Evolutionary conservation across 2,888 invertebrate genomes (phyloP).

Genomic region (Tillus elongatus): DNA sequence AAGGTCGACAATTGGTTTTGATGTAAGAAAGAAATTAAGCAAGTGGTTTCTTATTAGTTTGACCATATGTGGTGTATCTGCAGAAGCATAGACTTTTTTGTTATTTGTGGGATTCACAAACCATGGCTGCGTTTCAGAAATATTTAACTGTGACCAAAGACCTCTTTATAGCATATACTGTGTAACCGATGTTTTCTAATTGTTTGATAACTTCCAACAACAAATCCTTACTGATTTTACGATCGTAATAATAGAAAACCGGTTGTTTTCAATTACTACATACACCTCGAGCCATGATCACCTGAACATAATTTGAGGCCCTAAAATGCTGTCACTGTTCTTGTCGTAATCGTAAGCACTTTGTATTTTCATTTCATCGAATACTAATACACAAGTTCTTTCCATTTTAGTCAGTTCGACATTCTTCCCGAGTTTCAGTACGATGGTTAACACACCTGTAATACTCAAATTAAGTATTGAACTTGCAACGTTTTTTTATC

Average conservation of each 20-base stretch:
- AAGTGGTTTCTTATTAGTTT: no score
- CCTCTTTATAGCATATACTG: slow-evolving; percentile 22
- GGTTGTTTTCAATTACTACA: slow-evolving; percentile 21
- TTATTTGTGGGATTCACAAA: slow-evolving; percentile 17
- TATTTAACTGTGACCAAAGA: slow-evolving; percentile 14
- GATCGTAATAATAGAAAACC: slow-evolving; percentile 21
- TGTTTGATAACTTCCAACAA: slow-evolving; percentile 18
- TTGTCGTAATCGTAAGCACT: slow-evolving; percentile 18
- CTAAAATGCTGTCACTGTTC: slow-evolving; percentile 13
- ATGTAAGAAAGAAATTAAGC: no score
- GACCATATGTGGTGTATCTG: no score
- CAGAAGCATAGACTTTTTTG: slow-evolving; percentile 13
- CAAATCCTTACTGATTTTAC: slow-evolving; percentile 18
- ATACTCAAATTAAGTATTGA: slow-evolving; percentile 6
- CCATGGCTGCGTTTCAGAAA: slow-evolving; percentile 15
- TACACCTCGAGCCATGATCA: slow-evolving; percentile 18
- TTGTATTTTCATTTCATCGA: slow-evolving; percentile 20
- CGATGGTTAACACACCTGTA: neutral
- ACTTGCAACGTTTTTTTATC: slow-evolving; percentile 3
- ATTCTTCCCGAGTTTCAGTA: neutral
- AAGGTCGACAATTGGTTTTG: no score
- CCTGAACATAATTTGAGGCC: slow-evolving; percentile 18
- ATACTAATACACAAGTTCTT: slow-evolving; percentile 14
- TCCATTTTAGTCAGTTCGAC: slow-evolving; percentile 10
- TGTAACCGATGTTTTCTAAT: slow-evolving; percentile 20